Percentiles rank a stretch among this genome's conserved stretches.
phyloP scores from a whole-genome alignment of 2,888 invertebrate genomes.

The Lasioglossum oenotherae region DNA sequence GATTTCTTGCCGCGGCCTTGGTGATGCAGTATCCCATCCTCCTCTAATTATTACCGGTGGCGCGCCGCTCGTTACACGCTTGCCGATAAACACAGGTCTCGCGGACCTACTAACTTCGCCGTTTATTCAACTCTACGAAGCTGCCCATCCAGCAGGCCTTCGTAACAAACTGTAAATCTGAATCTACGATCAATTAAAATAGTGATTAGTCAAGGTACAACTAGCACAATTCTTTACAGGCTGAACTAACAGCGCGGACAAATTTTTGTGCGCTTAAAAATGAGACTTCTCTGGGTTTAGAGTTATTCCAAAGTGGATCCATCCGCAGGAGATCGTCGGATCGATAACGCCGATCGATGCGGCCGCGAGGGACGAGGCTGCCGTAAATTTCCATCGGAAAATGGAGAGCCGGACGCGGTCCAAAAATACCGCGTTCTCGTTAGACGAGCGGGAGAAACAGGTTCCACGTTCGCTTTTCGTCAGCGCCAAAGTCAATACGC shows the following conservation, averaged over 20 bases:
- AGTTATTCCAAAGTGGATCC: not conserved
- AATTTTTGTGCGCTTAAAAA: not conserved
- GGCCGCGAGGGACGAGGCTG: not conserved
- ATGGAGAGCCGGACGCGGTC: slow-evolving; percentile 20
- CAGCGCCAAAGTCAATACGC: slow-evolving; percentile 57
- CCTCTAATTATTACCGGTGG: slow-evolving; percentile 68
- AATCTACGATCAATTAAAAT: not conserved
- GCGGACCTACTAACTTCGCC: slow-evolving; percentile 29
- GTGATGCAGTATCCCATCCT: slow-evolving; percentile 52
- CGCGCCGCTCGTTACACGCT: slow-evolving; percentile 55
- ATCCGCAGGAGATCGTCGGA: not conserved
- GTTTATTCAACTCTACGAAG: not conserved
- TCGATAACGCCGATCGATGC: slow-evolving; percentile 21
- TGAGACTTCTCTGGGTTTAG: not conserved
- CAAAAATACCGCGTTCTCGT: slow-evolving; percentile 47
- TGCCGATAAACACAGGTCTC: slow-evolving; percentile 43
- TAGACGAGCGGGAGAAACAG: slow-evolving; percentile 52
- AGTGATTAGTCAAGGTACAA: not conserved
- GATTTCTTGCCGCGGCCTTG: slow-evolving; percentile 65
- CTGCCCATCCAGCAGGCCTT: not conserved
- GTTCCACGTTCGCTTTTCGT: slow-evolving; percentile 63
- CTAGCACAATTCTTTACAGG: not conserved
- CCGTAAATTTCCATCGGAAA: slow-evolving; percentile 36
- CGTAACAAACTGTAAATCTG: not conserved
- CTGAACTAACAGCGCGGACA: too few species aligned